Evolutionary conservation across 2,113 vertebrate genomes (phyloP).

Genomic region (Gambusia affinis): DNA sequence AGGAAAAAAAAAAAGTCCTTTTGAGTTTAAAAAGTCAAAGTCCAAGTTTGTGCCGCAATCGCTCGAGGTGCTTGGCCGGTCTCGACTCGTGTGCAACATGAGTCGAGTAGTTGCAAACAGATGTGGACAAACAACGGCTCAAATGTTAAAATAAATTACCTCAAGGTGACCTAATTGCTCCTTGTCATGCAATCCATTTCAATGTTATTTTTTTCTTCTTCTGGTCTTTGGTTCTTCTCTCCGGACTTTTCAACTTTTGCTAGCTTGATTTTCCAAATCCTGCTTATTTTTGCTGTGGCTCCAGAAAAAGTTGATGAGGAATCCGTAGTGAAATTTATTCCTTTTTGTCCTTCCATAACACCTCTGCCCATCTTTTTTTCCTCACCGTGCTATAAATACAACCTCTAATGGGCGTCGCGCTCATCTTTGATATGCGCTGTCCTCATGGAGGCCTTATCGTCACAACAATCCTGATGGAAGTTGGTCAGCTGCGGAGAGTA

Average conservation of each 20-base stretch:
- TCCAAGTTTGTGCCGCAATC: background rate
- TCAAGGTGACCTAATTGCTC: conserved; percentile 44
- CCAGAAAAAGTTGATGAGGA: conserved; percentile 17
- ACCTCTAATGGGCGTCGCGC: conserved; percentile 4
- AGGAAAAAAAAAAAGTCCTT: background rate
- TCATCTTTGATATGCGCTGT: background rate
- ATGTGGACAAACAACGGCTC: conserved; percentile 60
- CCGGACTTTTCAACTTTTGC: background rate
- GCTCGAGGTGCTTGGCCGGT: conserved; percentile 22
- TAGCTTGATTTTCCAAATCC: background rate
- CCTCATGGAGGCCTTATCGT: conserved; percentile 16
- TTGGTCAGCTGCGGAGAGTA: conserved; percentile 18
- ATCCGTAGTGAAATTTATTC: background rate
- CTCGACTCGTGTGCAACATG: conserved; percentile 43
- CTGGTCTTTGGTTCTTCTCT: background rate
- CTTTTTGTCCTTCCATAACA: conserved; percentile 2
- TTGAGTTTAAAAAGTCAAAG: background rate
- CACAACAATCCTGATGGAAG: conserved; percentile 1
- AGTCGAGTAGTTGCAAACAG: conserved; percentile 72
- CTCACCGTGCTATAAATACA: conserved; percentile 19
- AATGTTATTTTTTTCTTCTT: background rate
- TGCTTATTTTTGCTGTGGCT: background rate
- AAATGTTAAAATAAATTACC: conserved; percentile 42
- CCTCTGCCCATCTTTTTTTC: conserved; percentile 4
- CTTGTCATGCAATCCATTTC: conserved; percentile 12